Evolutionary conservation across 2,113 vertebrate genomes (phyloP).

Genomic region (Oreochromis spilurus): DNA sequence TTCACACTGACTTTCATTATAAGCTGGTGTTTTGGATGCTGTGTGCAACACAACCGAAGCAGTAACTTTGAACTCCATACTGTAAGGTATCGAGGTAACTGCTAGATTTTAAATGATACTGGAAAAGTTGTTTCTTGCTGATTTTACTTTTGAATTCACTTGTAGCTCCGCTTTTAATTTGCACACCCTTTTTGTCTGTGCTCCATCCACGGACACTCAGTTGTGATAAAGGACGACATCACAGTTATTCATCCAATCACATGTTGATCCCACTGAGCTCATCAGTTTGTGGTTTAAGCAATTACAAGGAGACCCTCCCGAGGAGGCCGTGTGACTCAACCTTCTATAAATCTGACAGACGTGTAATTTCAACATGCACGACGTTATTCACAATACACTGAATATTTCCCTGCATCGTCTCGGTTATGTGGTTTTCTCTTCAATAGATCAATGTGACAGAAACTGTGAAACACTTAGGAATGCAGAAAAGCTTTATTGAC

Average conservation of each 20-base stretch:
- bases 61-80: neutral
- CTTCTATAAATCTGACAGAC: neutral
- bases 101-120: neutral
- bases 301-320: neutral
- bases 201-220: neutral
- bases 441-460: neutral
- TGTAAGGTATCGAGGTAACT: neutral
- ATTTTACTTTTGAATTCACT: neutral
- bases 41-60: neutral
- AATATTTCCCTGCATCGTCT: neutral
- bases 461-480: neutral
- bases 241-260: neutral
- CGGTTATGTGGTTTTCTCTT: neutral
- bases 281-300: rapidly evolving
- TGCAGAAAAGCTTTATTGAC: slow-evolving; percentile 36
- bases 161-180: neutral
- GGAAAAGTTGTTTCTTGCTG: neutral
- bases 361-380: neutral
- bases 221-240: neutral
- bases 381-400: neutral
- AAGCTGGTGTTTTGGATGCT: neutral
- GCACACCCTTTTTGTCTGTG: neutral
- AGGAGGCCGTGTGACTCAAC: neutral
- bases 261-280: neutral
- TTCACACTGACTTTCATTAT: neutral